Evolutionary conservation across 2,113 vertebrate genomes (phyloP).

Genomic region (Caracal caracal): DNA sequence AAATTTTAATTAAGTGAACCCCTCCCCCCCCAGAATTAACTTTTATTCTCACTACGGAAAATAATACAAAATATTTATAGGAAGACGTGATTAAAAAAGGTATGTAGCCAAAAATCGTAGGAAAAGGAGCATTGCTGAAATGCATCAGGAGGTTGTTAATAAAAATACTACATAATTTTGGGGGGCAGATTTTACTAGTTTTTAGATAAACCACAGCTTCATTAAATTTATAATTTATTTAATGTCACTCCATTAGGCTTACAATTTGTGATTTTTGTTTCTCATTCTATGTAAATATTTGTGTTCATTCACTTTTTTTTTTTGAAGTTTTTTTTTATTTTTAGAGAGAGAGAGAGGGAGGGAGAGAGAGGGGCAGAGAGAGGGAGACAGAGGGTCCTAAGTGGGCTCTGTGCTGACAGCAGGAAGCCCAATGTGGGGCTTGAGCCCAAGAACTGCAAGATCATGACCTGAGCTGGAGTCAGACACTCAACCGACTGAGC

Average conservation of each 20-base stretch:
- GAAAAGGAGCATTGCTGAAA: not conserved
- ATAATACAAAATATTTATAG: not conserved
- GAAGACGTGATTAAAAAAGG: conserved; percentile 2
- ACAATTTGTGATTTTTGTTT: not conserved
- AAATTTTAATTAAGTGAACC: not conserved
- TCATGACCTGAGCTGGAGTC: too few species aligned
- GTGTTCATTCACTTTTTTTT: not conserved
- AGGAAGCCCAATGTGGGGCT: too few species aligned
- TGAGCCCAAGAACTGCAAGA: too few species aligned
- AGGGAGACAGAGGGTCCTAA: too few species aligned
- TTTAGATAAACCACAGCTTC: not conserved
- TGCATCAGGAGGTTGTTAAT: not conserved
- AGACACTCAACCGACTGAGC: too few species aligned
- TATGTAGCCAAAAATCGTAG: not conserved
- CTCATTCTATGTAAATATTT: not conserved
- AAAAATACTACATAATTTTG: not conserved
- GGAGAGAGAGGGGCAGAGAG: too few species aligned
- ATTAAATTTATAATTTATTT: not conserved
- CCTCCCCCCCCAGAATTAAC: not conserved
- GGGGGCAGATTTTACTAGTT: not conserved
- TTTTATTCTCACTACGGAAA: conserved; percentile 8
- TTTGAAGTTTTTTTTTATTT: too few species aligned
- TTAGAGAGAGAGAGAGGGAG: too few species aligned
- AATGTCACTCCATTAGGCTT: not conserved
- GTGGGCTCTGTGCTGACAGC: too few species aligned